Evolutionary conservation across 1,140 invertebrate genomes (phyloP), one percentile per base, ranked within the genome.

Genomic region (Drosophila arizonae): DNA sequence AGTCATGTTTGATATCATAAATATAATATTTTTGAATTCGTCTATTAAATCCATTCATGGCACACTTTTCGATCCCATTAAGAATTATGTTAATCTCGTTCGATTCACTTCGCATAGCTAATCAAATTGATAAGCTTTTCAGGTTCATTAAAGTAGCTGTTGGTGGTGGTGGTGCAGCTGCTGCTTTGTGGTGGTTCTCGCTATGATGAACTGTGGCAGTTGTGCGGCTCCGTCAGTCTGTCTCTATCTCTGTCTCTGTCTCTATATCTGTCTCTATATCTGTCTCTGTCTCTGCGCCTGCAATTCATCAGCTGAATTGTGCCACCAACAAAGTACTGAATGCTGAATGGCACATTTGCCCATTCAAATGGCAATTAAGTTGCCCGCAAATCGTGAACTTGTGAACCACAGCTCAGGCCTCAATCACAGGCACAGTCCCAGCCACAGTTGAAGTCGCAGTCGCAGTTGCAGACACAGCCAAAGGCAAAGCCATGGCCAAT

Each of bases 291-390:
- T 45, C n/a, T 45, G 2, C 26, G 21, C 51, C 13, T 52, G 69
- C 84, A 65, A 88, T 88, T 76, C 84, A 80, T 87, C 79, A 88
- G 77, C 33, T 62, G 72, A 45, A 69, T 79, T 88, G 68, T 88
- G 84, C 84, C 84, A 87, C 84, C 82, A 88, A 87, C 79, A 88
- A 71, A 73, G 82, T 39, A 39, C 21, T 24, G 21, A 13, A 39
- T 11, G 11, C 36, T 39, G 36, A 39, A 39, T 39, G 75, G 74
- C 70, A 50, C 69, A 68, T 76, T 68, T 69, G 76, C n/a, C 65
- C 81, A 85, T 88, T 85, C 80, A 89, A 89, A 90, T 85, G 85
- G 85, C 85, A 88, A 88, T 89, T 89, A 90, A 90, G 86, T 89
- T 86, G 86, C 82, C 74, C 70, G 72, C 60, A 84, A 86, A 86